A percentile compares a stretch with the other conserved stretches of the same genome.
Conservation (phyloP, 1,140 invertebrate genomes). For the Alviniconcha marisindica region DNA sequence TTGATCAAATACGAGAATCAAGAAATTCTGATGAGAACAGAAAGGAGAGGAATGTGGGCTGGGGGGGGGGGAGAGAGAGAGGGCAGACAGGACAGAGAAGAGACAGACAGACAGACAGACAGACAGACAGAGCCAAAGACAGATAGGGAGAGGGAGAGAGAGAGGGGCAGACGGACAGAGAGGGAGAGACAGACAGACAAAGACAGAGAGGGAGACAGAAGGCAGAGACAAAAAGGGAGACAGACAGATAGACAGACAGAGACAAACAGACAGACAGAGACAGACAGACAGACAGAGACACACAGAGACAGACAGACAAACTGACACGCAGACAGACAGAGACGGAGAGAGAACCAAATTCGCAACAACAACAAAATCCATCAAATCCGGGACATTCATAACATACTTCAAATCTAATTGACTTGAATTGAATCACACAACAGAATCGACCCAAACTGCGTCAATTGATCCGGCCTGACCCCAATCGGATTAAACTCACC, state of each 20-base stretch:
- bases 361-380: background rate
- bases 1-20: too few species aligned
- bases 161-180: background rate
- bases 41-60: too few species aligned
- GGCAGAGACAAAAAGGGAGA: background rate
- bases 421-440: background rate
- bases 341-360: too few species aligned
- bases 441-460: background rate
- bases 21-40: too few species aligned
- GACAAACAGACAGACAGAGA: background rate
- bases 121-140: background rate
- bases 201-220: background rate
- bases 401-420: constrained; percentile 22
- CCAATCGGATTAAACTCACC: constrained; percentile 16
- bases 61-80: background rate
- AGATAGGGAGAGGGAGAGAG: background rate
- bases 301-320: background rate
- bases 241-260: background rate
- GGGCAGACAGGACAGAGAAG: background rate
- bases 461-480: background rate
- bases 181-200: background rate
- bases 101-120: too few species aligned
- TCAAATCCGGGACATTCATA: background rate
- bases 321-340: background rate
- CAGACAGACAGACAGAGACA: background rate